phyloP scores from a whole-genome alignment of 2,888 invertebrate species.

The Trachelus stipa region DNA sequence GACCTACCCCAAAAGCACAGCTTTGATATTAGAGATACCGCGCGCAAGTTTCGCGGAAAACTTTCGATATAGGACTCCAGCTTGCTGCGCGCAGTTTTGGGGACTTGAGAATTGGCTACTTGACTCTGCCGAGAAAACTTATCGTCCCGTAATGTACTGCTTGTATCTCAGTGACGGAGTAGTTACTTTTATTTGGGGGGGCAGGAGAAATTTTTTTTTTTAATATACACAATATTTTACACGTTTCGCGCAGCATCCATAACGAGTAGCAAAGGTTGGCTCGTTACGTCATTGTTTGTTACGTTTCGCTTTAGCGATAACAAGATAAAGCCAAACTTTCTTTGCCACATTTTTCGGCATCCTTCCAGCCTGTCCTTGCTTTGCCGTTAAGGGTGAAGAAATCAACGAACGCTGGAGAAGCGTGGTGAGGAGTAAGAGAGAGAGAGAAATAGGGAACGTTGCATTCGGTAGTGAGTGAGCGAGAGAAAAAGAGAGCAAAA shows the following conservation, averaged over 20 bases:
- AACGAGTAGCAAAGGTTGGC: constrained; percentile 28
- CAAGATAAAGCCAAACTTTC: constrained; percentile 36
- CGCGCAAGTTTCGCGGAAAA: background rate
- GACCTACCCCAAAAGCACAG: background rate
- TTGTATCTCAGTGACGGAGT: background rate
- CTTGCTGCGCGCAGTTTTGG: background rate
- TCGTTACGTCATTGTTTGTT: constrained; percentile 47
- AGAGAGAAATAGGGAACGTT: no score
- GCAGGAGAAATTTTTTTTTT: background rate
- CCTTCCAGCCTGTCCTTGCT: no score
- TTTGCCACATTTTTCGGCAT: no score
- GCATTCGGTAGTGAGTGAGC: no score
- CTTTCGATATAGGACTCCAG: background rate
- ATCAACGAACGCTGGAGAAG: no score
- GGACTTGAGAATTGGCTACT: background rate
- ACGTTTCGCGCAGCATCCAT: background rate
- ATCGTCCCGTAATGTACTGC: background rate
- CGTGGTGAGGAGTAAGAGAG: no score
- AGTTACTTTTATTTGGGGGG: background rate
- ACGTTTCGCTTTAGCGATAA: constrained; percentile 41
- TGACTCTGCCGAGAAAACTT: background rate
- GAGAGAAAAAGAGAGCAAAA: no score
- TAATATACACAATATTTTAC: background rate
- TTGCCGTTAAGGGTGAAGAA: no score
- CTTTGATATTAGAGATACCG: background rate